Conservation (phyloP, 92 coral and sea anemone species). For the Zoanthus solanderi region DNA sequence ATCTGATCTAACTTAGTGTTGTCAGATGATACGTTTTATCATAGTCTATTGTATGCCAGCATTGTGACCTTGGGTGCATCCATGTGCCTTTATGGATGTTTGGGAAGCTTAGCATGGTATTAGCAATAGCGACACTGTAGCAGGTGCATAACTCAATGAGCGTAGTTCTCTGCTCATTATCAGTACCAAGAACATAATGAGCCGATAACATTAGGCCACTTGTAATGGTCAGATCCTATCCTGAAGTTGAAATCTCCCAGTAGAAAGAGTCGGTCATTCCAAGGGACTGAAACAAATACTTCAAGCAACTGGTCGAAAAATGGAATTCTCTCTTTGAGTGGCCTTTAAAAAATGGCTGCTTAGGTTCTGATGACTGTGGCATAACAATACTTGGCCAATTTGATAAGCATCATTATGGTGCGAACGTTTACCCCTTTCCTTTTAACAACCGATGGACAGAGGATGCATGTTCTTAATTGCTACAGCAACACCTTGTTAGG, state of each 20-base stretch:
- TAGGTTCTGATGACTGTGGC: conserved; percentile 6
- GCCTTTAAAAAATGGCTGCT: not conserved
- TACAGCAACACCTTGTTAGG: not conserved
- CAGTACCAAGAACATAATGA: not conserved
- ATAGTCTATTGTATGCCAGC: too few relatives aligned
- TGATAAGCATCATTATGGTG: not conserved
- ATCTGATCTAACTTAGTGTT: conserved; percentile 4
- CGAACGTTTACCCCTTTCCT: not conserved
- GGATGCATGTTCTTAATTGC: not conserved
- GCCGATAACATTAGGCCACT: conserved; percentile 4
- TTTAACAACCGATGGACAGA: not conserved
- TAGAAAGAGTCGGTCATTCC: not conserved
- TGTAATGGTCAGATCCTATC: not conserved
- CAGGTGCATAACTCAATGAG: not conserved
- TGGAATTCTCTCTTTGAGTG: conserved; percentile 6
- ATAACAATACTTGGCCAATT: not conserved
- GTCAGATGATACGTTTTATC: not conserved
- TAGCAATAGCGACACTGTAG: not conserved
- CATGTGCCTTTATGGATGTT: not conserved
- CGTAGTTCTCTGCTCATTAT: not conserved
- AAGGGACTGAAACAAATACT: not conserved
- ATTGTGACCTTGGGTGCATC: conserved; percentile 6
- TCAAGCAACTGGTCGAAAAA: not conserved
- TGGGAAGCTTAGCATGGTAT: not conserved
- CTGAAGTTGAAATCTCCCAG: not conserved